These are phyloP conservation scores for Romanogobio albipinnatus DNA, from an alignment of 2,113 vertebrate genomes.

Conservation along the genomic window DNA sequence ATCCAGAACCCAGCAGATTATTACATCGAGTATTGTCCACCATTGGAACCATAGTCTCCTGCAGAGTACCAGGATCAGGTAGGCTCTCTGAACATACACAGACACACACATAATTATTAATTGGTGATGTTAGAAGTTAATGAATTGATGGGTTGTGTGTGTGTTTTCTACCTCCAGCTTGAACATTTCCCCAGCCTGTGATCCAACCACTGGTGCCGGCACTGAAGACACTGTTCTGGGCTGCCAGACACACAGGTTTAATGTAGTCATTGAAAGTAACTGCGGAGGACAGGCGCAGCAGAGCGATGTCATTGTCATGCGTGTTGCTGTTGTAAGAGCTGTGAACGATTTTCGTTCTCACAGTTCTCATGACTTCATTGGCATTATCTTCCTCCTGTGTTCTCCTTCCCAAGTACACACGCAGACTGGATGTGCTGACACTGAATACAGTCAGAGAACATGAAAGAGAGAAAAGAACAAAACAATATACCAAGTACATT, in stretches of 20 bases:
- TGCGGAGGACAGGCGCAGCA: slow-evolving; percentile 65
- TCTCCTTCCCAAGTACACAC: slow-evolving; percentile 48
- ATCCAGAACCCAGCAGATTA: background rate
- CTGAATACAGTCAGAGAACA: slow-evolving; percentile 24
- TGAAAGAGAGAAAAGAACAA: background rate
- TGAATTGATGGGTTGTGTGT: background rate
- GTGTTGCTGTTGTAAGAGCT: slow-evolving; percentile 48
- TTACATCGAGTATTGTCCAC: background rate
- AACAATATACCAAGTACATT: background rate
- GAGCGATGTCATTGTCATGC: slow-evolving; percentile 73
- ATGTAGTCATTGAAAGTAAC: slow-evolving; percentile 57
- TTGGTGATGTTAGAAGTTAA: background rate
- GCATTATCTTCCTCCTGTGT: slow-evolving; percentile 1
- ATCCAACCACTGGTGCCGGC: slow-evolving; percentile 53
- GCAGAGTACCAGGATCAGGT: slow-evolving; percentile 35
- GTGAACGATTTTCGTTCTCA: slow-evolving; percentile 54
- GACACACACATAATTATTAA: background rate
- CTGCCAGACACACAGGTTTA: slow-evolving; percentile 77
- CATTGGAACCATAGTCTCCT: slow-evolving; percentile 31
- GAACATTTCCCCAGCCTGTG: slow-evolving; percentile 73
- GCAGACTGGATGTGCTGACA: rapidly evolving
- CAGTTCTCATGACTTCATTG: background rate
- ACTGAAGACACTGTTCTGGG: slow-evolving; percentile 52
- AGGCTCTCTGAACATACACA: slow-evolving; percentile 3
- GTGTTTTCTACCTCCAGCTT: slow-evolving; percentile 5